phyloP scores from a whole-genome alignment of 1,140 invertebrate species.

The Caerostris extrusa region DNA sequence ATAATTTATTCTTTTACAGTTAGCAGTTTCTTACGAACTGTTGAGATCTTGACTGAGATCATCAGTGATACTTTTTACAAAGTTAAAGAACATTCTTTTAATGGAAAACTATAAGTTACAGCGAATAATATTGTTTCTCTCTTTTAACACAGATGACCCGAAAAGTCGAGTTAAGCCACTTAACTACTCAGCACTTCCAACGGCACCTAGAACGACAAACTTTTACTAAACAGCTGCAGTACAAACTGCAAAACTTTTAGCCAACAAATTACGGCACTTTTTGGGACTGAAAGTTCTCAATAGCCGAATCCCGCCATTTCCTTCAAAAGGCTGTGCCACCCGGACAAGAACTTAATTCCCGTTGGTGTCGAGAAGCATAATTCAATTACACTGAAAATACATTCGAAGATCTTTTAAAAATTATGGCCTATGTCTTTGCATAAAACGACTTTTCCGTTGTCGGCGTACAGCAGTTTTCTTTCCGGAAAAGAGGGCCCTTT shows the following conservation, averaged over 20 bases:
- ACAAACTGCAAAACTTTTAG: neutral
- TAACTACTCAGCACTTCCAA: too few species aligned
- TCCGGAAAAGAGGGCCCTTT: conserved; percentile 14
- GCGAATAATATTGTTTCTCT: too few species aligned
- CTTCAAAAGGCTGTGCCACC: neutral
- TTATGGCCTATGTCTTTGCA: neutral
- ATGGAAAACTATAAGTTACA: too few species aligned
- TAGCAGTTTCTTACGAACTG: too few species aligned
- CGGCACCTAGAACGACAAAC: neutral
- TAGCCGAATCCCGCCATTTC: neutral
- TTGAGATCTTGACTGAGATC: too few species aligned
- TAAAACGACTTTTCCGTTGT: neutral
- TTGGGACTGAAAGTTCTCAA: neutral
- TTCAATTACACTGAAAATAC: conserved; percentile 28
- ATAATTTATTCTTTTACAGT: too few species aligned
- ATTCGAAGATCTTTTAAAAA: neutral
- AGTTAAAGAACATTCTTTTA: too few species aligned
- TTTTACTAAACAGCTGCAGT: neutral
- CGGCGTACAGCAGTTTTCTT: neutral
- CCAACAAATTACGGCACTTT: conserved; percentile 27
- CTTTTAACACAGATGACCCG: too few species aligned
- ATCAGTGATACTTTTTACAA: too few species aligned
- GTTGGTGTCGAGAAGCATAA: neutral
- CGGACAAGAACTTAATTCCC: conserved; percentile 10
- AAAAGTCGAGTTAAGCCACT: too few species aligned